These are phyloP conservation scores for Tachysurus fulvidraco DNA, from an alignment of 2,113 vertebrate species.

Conservation along the genomic window DNA sequence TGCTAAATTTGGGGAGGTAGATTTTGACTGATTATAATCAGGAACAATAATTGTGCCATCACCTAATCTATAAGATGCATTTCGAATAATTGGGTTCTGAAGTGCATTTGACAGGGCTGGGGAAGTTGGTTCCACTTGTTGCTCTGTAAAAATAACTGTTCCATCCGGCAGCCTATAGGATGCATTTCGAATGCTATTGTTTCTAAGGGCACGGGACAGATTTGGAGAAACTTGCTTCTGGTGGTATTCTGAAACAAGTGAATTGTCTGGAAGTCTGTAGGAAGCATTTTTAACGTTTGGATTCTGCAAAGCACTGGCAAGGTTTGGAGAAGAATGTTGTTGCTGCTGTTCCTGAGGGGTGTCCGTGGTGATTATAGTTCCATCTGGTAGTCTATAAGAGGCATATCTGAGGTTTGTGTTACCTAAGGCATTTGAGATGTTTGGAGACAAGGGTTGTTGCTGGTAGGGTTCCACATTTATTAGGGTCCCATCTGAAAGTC, in stretches of 20 bases:
- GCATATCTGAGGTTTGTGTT: conserved; percentile 65
- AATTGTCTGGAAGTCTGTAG: conserved; percentile 66
- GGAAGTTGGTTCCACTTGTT: conserved; percentile 66
- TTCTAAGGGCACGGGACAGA: conserved; percentile 49
- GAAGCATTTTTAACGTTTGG: conserved; percentile 60
- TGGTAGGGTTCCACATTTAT: conserved; percentile 23
- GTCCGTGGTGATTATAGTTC: conserved; percentile 66
- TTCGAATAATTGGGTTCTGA: conserved; percentile 69
- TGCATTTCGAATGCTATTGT: conserved; percentile 49
- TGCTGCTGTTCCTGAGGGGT: conserved; percentile 65
- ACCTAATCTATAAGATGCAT: conserved; percentile 68
- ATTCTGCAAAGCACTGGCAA: conserved; percentile 66
- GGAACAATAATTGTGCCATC: conserved; percentile 72
- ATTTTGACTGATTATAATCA: conserved; percentile 39
- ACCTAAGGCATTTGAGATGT: conserved; percentile 70
- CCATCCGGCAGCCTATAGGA: conserved; percentile 59
- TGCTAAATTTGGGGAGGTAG: conserved; percentile 47
- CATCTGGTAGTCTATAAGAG: conserved; percentile 74
- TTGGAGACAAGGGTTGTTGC: conserved; percentile 59
- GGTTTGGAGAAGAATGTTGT: conserved; percentile 67
- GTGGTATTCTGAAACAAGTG: conserved; percentile 59
- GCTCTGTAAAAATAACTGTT: conserved; percentile 62
- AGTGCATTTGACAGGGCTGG: conserved; percentile 68
- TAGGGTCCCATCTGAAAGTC: conserved; percentile 63
- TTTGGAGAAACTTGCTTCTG: conserved; percentile 58